Evolutionary conservation across 2,113 vertebrate genomes (phyloP).

Genomic region (Cheilinus undulatus): DNA sequence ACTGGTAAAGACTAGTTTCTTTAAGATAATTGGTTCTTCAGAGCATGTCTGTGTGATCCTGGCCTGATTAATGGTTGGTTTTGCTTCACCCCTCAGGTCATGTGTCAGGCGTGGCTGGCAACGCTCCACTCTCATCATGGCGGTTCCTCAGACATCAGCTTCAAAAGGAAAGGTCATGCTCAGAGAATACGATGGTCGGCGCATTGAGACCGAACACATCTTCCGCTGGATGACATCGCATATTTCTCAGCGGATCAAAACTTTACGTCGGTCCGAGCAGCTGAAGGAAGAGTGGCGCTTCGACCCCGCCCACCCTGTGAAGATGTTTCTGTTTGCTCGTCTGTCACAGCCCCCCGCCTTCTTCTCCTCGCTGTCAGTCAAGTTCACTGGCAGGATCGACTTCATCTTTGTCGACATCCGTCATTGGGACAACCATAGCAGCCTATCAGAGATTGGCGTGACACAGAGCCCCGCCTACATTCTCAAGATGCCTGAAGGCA

Average conservation of each 20-base stretch:
- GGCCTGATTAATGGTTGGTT: neutral
- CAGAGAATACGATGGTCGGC: slow-evolving; percentile 91
- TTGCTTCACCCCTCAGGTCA: slow-evolving; percentile 82
- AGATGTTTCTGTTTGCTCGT: slow-evolving; percentile 94
- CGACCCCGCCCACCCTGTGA: slow-evolving; percentile 88
- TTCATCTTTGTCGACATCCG: slow-evolving; percentile 97
- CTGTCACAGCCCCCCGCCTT: slow-evolving; percentile 94
- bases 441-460: slow-evolving; percentile 90
- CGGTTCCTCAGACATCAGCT: slow-evolving; percentile 95
- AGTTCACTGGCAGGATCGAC: slow-evolving; percentile 97
- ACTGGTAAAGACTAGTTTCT: no score
- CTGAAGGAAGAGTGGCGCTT: slow-evolving; percentile 92
- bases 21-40: no score
- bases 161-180: slow-evolving; percentile 98
- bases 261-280: slow-evolving; percentile 86
- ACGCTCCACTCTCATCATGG: slow-evolving; percentile 96
- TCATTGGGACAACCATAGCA: slow-evolving; percentile 91
- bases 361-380: slow-evolving; percentile 96
- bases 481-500: slow-evolving; percentile 95
- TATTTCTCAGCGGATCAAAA: slow-evolving; percentile 94
- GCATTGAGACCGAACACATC: slow-evolving; percentile 91
- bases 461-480: slow-evolving; percentile 91
- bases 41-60: no score
- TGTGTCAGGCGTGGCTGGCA: slow-evolving; percentile 95
- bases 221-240: slow-evolving; percentile 98